Conservation (phyloP, 2,797 vertebrate genomes). For the Masticophis lateralis region DNA sequence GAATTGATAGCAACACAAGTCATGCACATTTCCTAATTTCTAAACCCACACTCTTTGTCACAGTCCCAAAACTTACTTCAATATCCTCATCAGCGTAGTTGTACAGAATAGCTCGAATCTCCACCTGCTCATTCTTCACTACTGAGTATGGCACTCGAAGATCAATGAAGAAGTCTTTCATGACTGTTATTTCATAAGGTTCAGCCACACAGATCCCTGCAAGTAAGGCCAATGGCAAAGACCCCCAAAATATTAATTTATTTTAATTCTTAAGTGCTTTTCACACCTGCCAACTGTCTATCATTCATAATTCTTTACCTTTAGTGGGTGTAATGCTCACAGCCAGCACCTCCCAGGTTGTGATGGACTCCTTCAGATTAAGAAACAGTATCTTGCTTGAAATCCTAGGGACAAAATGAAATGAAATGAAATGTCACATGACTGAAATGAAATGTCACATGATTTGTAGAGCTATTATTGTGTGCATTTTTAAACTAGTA, state of each 20-base stretch:
- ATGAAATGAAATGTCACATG: too few species aligned
- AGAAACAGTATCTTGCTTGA: slow-evolving; percentile 47
- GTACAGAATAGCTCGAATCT: slow-evolving; percentile 85
- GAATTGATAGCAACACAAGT: background rate
- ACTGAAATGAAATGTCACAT: background rate
- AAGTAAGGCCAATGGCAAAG: background rate
- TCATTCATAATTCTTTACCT: slow-evolving; percentile 41
- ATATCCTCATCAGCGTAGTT: slow-evolving; percentile 64
- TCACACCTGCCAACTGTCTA: background rate
- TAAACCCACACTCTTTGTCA: background rate
- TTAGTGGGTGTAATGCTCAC: slow-evolving; percentile 78
- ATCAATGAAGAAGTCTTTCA: slow-evolving; percentile 84
- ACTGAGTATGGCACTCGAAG: slow-evolving; percentile 85
- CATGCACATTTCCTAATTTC: background rate
- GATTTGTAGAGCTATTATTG: background rate
- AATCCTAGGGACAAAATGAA: slow-evolving; percentile 51
- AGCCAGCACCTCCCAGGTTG: slow-evolving; percentile 86
- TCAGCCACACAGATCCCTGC: slow-evolving; percentile 83
- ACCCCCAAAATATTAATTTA: background rate
- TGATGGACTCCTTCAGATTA: slow-evolving; percentile 83
- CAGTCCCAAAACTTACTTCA: slow-evolving; percentile 61
- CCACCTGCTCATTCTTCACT: slow-evolving; percentile 86
- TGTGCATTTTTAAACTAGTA: background rate
- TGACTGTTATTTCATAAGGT: slow-evolving; percentile 79
- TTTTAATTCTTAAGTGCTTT: background rate